These are phyloP conservation scores for Sialia sialis DNA, from an alignment of 2,113 vertebrate species.

Conservation along the genomic window DNA sequence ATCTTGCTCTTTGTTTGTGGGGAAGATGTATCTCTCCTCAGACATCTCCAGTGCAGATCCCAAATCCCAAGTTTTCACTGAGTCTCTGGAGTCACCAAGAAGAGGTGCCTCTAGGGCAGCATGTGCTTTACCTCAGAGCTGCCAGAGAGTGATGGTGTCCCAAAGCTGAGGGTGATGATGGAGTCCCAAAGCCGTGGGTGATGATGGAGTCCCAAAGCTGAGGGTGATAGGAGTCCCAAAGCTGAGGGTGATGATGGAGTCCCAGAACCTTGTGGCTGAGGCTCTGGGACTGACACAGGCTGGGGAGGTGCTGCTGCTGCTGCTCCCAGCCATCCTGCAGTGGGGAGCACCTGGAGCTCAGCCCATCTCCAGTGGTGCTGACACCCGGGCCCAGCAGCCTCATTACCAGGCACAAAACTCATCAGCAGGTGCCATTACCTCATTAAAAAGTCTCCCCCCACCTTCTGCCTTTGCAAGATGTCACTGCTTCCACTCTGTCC, in stretches of 20 bases:
- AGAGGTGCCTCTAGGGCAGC: background rate
- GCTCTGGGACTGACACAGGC: accelerated
- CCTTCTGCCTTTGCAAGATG: background rate
- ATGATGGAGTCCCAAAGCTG: no score
- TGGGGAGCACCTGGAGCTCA: accelerated
- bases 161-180: no score
- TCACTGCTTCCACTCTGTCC: background rate
- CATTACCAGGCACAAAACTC: background rate
- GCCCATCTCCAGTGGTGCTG: background rate
- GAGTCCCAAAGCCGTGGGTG: no score
- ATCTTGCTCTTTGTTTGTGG: background rate
- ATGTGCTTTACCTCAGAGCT: background rate
- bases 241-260: no score
- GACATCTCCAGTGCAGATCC: background rate
- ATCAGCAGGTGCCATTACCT: background rate
- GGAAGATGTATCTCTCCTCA: background rate
- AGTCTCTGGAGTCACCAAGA: background rate
- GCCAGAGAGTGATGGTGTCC: background rate
- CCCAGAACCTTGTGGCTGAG: background rate
- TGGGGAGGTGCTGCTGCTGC: background rate
- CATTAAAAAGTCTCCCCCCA: background rate
- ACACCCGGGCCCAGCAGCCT: background rate
- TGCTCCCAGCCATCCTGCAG: background rate
- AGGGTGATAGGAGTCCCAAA: no score
- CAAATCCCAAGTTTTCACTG: background rate